Evolutionary conservation across 1,140 invertebrate genomes (phyloP), one percentile per base, ranked within the genome.

Genomic region (Temnothorax curvispinosus): DNA sequence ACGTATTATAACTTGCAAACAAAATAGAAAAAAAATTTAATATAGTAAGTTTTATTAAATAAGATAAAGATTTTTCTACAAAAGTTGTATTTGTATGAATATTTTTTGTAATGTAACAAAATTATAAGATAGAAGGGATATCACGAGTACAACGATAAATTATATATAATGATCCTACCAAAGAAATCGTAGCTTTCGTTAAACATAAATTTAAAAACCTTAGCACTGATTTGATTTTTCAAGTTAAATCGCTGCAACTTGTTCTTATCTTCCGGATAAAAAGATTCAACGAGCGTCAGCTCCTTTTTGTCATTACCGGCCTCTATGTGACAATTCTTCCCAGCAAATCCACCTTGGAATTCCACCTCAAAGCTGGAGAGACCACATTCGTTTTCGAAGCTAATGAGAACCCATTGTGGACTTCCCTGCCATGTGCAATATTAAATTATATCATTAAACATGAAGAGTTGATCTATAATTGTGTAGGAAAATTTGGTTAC

Each of bases 271-370:
- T 97, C 94, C 13, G 96, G 96, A 92, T 96, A 96, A 92, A 97
- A 96, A 47, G 90, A 81, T 86, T 96, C 88, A 5, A 93, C n/a
- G 44, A 94, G 62, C 77, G 92, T 89, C 50, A 93, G 89, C 80
- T 93, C 90, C n/a, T 91, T 91, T 7, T 78, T 65, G 60, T 92
- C 88, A 7, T 85, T n/a, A 18, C 91, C 92, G 74, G 86, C 88
- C 92, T 96, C 95, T 47, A 97, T 4, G 76, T 93, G 91, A 92
- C 96, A 96, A 86, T 96, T 93, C 92, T 96, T 96, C 0, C 96
- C 96, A 85, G 93, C 96, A 95, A 97, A 97, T 77, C 97, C 97
- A 62, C 97, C 97, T 95, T 97, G 97, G 90, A 97, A 97, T 93
- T 96, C 95, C 62, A 97, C 94, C 75, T 96, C 93, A 72, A 97